A percentile compares a stretch with the other conserved stretches of the same genome.
Evolutionary conservation across 1,140 invertebrate species (phyloP).

Genomic region (Eriosoma lanigerum): DNA sequence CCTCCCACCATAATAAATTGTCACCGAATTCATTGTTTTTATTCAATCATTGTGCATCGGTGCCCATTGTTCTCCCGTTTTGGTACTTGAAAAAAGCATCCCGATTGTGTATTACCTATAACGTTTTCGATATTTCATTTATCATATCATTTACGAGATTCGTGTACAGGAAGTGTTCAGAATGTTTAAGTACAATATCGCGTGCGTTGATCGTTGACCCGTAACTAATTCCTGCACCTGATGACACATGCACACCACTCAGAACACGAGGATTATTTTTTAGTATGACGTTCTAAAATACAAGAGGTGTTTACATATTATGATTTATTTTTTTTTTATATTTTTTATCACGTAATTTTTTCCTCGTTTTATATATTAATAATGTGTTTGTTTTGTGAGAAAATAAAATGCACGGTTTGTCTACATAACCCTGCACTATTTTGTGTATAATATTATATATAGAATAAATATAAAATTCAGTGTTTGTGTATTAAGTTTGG

Average conservation of each 20-base stretch:
- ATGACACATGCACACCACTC: background rate
- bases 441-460: too few relatives aligned
- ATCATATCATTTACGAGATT: conserved; percentile 18
- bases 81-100: conserved; percentile 29
- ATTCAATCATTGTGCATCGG: conserved; percentile 20
- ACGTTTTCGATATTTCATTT: conserved; percentile 27
- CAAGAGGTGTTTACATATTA: background rate
- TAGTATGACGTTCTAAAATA: too few relatives aligned
- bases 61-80: conserved; percentile 33
- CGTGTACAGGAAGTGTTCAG: conserved; percentile 44
- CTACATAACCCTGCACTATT: too few relatives aligned
- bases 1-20: background rate
- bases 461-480: too few relatives aligned
- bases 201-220: conserved; percentile 37
- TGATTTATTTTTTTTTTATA: background rate
- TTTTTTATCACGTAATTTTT: too few relatives aligned
- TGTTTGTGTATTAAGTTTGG: background rate
- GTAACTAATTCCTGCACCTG: conserved; percentile 24
- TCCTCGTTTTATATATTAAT: too few relatives aligned
- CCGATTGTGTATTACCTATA: conserved; percentile 8
- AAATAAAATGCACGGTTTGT: background rate
- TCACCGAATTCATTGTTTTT: conserved; percentile 34
- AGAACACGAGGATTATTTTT: too few relatives aligned
- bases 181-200: conserved; percentile 20
- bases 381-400: too few relatives aligned